Evolutionary conservation across 2,888 invertebrate species (phyloP), one percentile per base, ranked within the genome.

Genomic region (Sinhomidia bicolor): DNA sequence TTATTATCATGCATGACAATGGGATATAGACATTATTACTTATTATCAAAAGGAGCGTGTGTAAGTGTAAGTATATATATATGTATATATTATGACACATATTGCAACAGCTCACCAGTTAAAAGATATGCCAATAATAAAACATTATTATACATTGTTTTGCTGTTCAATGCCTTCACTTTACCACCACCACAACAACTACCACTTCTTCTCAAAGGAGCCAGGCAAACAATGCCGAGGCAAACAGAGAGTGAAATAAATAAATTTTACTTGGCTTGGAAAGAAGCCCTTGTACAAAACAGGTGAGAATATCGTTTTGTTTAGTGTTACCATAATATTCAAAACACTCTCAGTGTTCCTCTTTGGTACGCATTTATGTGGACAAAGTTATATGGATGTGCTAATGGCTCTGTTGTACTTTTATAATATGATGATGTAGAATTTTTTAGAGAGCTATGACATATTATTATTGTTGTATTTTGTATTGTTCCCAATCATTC

Each of bases 291-390:
- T 65, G 32, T 68, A 82, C 68, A 82, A 82, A 65, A 57, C 62
- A 68, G 65, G 65, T 71, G 82, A 88, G 87, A 80, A n/a, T 87
- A 76, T 44, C 4, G 51, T 41, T 82, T 88, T 88, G 87, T 88
- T 81, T 74, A 41, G 81, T 62, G 3, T 76, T 36, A 14, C 71
- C 14, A 44, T 26, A 23, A 60, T 51, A 78, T 44, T 41, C 44
- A 47, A 47, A 14, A 60, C 78, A 78, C 62, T 29, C 17, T 29
- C 17, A 29, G 17, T 47, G 41, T 17, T 79, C 26, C 17, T 29
- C 36, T 36, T 36, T 3, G 3, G 36, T 36, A 36, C 20, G 5
- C 29, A 54, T 41, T 44, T 44, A n/a, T 9, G n/a, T 57, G 10
- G 78, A 5, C 29, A 12, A 23, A 80, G 41, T 80, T 3, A 7